Percentiles rank a stretch among this genome's conserved stretches.
phyloP scores from a whole-genome alignment of 1,140 invertebrate genomes.

The Lordiphosa stackelbergi region DNA sequence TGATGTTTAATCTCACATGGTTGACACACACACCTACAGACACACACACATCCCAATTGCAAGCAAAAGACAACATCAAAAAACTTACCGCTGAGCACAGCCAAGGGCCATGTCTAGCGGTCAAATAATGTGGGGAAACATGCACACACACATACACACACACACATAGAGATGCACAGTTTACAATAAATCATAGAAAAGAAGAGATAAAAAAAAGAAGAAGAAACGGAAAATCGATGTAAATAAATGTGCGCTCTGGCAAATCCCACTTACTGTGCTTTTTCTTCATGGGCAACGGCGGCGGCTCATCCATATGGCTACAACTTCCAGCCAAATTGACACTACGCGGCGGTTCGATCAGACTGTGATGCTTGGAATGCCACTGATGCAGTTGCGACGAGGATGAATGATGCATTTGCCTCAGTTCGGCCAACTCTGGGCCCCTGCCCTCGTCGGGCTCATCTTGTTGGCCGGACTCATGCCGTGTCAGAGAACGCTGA shows the following conservation, averaged over 20 bases:
- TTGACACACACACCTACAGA: constrained; percentile 16
- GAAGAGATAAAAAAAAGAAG: constrained; percentile 33
- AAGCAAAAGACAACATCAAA: background rate
- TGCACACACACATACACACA: constrained; percentile 19
- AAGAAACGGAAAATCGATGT: constrained; percentile 46
- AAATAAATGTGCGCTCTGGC: constrained; percentile 42
- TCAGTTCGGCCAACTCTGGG: constrained; percentile 51
- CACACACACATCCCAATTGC: constrained; percentile 4
- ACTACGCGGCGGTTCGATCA: constrained; percentile 60
- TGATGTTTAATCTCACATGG: constrained; percentile 1
- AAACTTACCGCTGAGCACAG: constrained; percentile 51
- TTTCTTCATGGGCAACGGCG: constrained; percentile 93
- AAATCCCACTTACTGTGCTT: constrained; percentile 90
- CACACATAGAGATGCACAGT: constrained; percentile 11
- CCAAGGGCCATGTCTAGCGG: constrained; percentile 38
- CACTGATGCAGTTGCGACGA: constrained; percentile 51
- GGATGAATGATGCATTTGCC: constrained; percentile 35
- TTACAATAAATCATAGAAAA: constrained; percentile 22
- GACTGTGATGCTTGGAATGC: constrained; percentile 68
- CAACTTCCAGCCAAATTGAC: constrained; percentile 40
- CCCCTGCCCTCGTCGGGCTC: constrained; percentile 77
- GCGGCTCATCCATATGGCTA: constrained; percentile 82
- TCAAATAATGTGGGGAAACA: constrained; percentile 14
- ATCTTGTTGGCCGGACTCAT: constrained; percentile 82
- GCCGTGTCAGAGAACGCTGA: constrained; percentile 79